Base-by-base conservation (phyloP, 2,113 vertebrate species). In the Uropsilus gracilis region DNA sequence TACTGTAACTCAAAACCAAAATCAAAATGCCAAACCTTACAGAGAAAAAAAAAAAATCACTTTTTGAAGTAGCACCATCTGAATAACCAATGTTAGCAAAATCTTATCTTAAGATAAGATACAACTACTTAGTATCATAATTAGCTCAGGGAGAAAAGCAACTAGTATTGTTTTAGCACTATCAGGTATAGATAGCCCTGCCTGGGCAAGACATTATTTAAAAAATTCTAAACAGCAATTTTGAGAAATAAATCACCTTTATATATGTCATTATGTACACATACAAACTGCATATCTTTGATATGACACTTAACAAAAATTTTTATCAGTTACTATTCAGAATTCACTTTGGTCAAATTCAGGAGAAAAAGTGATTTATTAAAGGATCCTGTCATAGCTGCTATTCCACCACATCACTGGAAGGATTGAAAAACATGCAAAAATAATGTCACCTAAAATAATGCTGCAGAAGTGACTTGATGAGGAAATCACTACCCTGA, bases 361-460 rank as follows among this genome's bases (percentile, higher is more conserved):
- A 73, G 55, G 30, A 86, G 53, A 68, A 81, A 81, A 73, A 22
- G 37, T 64, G 80, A 89, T 30, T 48, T 76, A 90, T n/a, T 89
- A 76, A 93, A 90, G 39, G 26, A 32, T 6, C 63, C 32, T 53
- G 10, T 77, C 16, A 39, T 68, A 78, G 17, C 17, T 30, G 30
- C 39, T 64, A 46, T 46, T 22, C 32, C 57, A 57, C 32, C 57
- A 57, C 37, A 34, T 86, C 42, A 86, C 37, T 71, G 22, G 20
- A 80, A 93, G 8, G 44, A 30, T 59, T 90, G 14, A 86, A 80
- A 53, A 77, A 50, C n/a, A 69, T 75, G 37, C 26, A 86, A 90
- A 90, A 50, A 44, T 76, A 82, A 37, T 37, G 82, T 39, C 34
- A 92, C 44, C 34, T 50, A 77, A 87, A 87, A 95, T 53, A 95